These are phyloP conservation scores for Gadus macrocephalus DNA, from an alignment of 2,113 vertebrate species.

Conservation along the genomic window DNA sequence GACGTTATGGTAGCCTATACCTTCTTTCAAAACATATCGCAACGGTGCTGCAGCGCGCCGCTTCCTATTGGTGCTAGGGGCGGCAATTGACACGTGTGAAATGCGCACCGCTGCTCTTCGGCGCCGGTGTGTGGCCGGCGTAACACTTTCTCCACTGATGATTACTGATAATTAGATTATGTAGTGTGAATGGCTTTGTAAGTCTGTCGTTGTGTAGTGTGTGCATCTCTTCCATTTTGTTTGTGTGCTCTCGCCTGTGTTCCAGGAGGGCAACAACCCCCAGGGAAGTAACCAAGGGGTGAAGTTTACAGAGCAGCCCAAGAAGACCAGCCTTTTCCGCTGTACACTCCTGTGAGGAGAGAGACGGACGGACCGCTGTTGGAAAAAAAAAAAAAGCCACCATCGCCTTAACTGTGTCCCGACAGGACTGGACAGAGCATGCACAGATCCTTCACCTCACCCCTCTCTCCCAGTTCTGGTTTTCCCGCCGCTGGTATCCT, in stretches of 20 bases:
- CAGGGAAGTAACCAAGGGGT: slow-evolving; percentile 91
- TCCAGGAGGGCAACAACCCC: slow-evolving; percentile 90
- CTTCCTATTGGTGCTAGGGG: too few relatives aligned
- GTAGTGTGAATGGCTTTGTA: background rate
- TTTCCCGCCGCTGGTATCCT: too few relatives aligned
- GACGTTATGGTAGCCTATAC: too few relatives aligned
- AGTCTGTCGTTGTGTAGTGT: background rate
- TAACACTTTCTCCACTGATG: background rate
- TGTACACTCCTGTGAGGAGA: slow-evolving; percentile 86
- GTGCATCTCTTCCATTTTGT: background rate
- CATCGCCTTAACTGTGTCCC: slow-evolving; percentile 73
- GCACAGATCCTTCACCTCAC: slow-evolving; percentile 41
- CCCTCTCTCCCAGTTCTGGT: too few relatives aligned
- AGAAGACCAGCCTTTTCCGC: slow-evolving; percentile 95
- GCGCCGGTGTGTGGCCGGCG: too few relatives aligned
- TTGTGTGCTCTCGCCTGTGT: slow-evolving; percentile 1
- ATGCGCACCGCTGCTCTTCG: too few relatives aligned
- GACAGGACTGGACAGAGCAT: slow-evolving; percentile 80
- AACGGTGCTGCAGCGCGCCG: too few relatives aligned
- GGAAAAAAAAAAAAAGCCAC: slow-evolving; percentile 44
- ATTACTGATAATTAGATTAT: background rate
- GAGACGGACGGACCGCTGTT: background rate
- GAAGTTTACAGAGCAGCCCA: slow-evolving; percentile 90
- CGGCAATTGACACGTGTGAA: too few relatives aligned
- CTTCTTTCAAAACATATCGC: too few relatives aligned